Evolutionary conservation across 2,888 invertebrate species (phyloP).

Genomic region (Sinohyriopsis cumingii): DNA sequence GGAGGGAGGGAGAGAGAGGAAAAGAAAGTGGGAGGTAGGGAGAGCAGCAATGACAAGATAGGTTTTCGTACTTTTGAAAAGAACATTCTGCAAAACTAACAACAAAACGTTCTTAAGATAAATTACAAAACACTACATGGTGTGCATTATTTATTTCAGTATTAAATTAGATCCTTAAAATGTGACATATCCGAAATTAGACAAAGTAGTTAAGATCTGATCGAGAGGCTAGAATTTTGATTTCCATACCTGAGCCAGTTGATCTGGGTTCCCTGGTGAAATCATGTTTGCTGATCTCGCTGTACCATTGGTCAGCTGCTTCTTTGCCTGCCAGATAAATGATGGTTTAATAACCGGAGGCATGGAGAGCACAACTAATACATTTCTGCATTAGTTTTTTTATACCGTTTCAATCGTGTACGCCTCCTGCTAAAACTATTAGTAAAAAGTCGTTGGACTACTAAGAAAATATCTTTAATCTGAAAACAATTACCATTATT

Average conservation of each 20-base stretch:
- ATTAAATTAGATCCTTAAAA: too few species aligned
- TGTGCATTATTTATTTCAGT: too few species aligned
- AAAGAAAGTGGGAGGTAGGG: neutral
- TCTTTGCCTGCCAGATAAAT: slow-evolving; percentile 54
- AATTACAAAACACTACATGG: too few species aligned
- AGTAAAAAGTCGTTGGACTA: neutral
- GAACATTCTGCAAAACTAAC: too few species aligned
- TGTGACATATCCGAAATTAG: too few species aligned
- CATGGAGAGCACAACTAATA: neutral
- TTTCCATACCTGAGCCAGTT: slow-evolving; percentile 41
- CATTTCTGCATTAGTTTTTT: neutral
- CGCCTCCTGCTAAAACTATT: neutral
- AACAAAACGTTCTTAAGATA: too few species aligned
- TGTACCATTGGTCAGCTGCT: slow-evolving; percentile 69
- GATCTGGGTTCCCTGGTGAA: slow-evolving; percentile 48
- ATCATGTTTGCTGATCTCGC: slow-evolving; percentile 65
- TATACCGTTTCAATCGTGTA: neutral
- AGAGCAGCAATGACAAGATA: neutral
- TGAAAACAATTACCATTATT: neutral
- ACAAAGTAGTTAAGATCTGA: too few species aligned
- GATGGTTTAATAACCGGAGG: too few species aligned
- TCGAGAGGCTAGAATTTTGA: neutral
- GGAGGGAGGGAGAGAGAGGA: neutral
- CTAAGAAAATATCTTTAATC: neutral
- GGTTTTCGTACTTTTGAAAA: too few species aligned